Evolutionary conservation across 2,888 invertebrate genomes (phyloP), one percentile per base, ranked within the genome.

Genomic region (Lamellibrachia columna): DNA sequence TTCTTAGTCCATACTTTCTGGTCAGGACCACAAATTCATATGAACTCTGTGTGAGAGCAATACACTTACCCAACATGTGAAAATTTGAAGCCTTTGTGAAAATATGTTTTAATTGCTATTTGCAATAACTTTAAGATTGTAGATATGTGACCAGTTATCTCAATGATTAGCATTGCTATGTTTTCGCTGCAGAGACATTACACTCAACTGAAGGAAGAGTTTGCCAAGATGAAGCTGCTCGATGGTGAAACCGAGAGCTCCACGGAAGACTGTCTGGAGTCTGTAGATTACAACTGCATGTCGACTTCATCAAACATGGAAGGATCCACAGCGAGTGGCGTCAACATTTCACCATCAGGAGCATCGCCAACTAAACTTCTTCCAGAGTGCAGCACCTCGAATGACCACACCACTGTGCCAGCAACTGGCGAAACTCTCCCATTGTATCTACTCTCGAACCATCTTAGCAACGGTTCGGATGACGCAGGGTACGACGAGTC

Each of bases 121-220:
- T 40, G 40, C 40, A 40, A 40, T 40, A 40, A 40, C 40, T 40
- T 40, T 40, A 40, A 40, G 40, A 6, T 75, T 75, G 22, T 22
- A 75, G 6, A 75, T 22, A n/a, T 75, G 22, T 75, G 75, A 75
- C 75, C 75, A 75, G 75, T 75, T 75, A 22, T 75, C 75, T 6
- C 22, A 75, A 22, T 15, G 15, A 75, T 75, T 55, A 40, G 40
- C 40, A 40, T 40, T 40, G 40, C 40, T 75, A 6, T 75, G 22
- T 75, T 75, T 75, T 90, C 9, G 91, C 96, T 97, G 90, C 97
- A 98, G 97, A 97, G 98, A 93, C 98, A 98, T 96, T 98, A 98
- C 96, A 97, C 98, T 94, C 98, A 98, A 96, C 97, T 99, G 94
- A 98, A 98, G 95, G 98, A 98, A 96, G 98, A 98, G 97, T 97